Evolutionary conservation across 2,888 invertebrate genomes (phyloP).

Genomic region (Diloba caeruleocephala): DNA sequence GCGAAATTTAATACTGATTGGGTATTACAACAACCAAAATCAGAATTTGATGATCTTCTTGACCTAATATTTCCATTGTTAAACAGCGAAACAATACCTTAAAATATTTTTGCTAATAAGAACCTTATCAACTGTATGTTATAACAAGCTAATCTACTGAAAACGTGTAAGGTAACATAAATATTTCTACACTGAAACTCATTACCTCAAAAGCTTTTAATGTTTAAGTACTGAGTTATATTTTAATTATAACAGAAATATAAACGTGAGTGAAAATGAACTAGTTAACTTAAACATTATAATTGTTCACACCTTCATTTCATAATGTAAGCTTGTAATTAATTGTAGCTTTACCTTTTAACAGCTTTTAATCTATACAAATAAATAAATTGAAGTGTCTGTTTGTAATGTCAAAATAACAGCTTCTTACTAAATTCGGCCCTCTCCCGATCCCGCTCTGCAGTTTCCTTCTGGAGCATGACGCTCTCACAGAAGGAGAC

Average conservation of each 20-base stretch:
- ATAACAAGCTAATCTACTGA: slow-evolving; percentile 12
- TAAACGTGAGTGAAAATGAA: slow-evolving; percentile 7
- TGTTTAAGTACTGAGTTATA: slow-evolving; percentile 10
- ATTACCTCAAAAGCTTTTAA: slow-evolving; percentile 25
- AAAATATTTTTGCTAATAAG: too few species aligned
- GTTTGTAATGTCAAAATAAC: too few species aligned
- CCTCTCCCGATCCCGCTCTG: too few species aligned
- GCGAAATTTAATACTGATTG: slow-evolving; percentile 36
- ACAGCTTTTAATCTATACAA: too few species aligned
- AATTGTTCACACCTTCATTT: slow-evolving; percentile 16
- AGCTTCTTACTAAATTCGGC: too few species aligned
- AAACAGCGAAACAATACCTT: background rate
- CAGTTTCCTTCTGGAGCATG: too few species aligned
- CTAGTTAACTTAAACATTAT: slow-evolving; percentile 3
- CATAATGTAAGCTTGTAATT: too few species aligned
- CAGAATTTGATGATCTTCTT: slow-evolving; percentile 22
- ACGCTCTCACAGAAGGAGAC: too few species aligned
- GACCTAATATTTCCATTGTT: slow-evolving; percentile 22
- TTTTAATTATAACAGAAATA: slow-evolving; percentile 20
- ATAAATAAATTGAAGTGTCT: too few species aligned
- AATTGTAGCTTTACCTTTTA: too few species aligned
- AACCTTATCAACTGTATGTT: background rate
- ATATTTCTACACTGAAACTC: slow-evolving; percentile 13
- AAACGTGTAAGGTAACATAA: slow-evolving; percentile 13
- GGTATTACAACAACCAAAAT: slow-evolving; percentile 5